Evolutionary conservation across 2,888 invertebrate species (phyloP).

Genomic region (Hirudinaria manillensis): DNA sequence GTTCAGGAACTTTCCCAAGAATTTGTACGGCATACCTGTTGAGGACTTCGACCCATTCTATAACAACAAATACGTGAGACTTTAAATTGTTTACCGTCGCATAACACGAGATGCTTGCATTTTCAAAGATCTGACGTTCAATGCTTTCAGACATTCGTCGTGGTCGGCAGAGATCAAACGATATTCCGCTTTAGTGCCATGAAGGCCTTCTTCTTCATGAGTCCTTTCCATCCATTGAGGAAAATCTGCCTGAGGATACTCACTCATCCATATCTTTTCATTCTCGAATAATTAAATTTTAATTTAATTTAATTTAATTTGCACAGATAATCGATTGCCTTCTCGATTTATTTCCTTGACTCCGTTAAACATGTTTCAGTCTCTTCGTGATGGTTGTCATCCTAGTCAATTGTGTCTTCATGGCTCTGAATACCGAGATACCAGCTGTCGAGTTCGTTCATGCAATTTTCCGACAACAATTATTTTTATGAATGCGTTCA

Average conservation of each 20-base stretch:
- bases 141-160: constrained; percentile 82
- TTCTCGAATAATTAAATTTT: neutral
- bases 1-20: constrained; percentile 83
- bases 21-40: constrained; percentile 90
- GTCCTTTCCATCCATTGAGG: constrained; percentile 94
- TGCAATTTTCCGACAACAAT: neutral
- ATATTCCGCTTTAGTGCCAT: constrained; percentile 98
- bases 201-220: constrained; percentile 87
- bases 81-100: neutral
- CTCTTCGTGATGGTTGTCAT: constrained; percentile 97
- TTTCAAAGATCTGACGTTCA: neutral
- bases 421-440: constrained; percentile 63
- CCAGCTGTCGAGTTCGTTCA: constrained; percentile 22
- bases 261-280: constrained; percentile 73
- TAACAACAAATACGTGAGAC: constrained; percentile 79
- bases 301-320: constrained; percentile 2
- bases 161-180: constrained; percentile 95
- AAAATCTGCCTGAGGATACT: constrained; percentile 94
- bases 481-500: too few species aligned
- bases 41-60: constrained; percentile 97
- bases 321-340: neutral
- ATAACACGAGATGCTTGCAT: too few species aligned
- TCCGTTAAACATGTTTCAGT: constrained; percentile 69
- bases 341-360: neutral
- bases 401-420: constrained; percentile 95